Conservation (phyloP, 1,140 invertebrate genomes). For the Camponotus floridanus region DNA sequence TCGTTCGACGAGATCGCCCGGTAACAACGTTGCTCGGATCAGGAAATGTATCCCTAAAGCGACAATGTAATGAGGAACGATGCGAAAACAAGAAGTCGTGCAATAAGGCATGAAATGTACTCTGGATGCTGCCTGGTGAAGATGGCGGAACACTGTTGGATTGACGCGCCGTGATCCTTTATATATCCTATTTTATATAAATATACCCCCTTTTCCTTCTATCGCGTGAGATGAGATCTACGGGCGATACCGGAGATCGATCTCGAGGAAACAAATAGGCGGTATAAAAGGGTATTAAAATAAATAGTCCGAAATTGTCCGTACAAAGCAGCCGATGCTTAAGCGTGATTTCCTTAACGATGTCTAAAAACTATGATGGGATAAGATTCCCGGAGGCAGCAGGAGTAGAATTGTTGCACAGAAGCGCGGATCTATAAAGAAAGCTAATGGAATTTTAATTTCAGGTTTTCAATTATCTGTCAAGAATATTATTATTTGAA, state of each 20-base stretch:
- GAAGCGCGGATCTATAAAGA: background rate
- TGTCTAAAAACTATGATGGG: slow-evolving; percentile 11
- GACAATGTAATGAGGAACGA: slow-evolving; percentile 62
- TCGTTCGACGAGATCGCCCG: slow-evolving; percentile 26
- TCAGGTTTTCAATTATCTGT: background rate
- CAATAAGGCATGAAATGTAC: slow-evolving; percentile 52
- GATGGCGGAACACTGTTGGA: slow-evolving; percentile 36
- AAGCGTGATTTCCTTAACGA: slow-evolving; percentile 25
- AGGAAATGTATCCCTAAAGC: slow-evolving; percentile 59
- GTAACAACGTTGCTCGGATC: slow-evolving; percentile 50
- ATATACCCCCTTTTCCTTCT: slow-evolving; percentile 4
- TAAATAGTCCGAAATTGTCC: slow-evolving; percentile 27
- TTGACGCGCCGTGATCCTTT: slow-evolving; percentile 17
- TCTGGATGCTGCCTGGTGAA: slow-evolving; percentile 44
- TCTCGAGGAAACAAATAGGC: background rate
- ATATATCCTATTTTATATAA: slow-evolving; percentile 47
- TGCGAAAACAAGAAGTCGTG: slow-evolving; percentile 46
- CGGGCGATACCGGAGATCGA: slow-evolving; percentile 28
- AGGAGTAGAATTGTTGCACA: slow-evolving; percentile 3
- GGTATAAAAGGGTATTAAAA: background rate
- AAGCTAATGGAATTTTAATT: slow-evolving; percentile 29
- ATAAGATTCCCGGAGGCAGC: slow-evolving; percentile 9
- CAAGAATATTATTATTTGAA: slow-evolving; percentile 22
- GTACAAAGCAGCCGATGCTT: slow-evolving; percentile 4
- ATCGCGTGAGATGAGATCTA: slow-evolving; percentile 35